A percentile compares a stretch with the other conserved stretches of the same genome.
Conservation (phyloP, 1,140 invertebrate genomes). For the Drosophila azteca region DNA sequence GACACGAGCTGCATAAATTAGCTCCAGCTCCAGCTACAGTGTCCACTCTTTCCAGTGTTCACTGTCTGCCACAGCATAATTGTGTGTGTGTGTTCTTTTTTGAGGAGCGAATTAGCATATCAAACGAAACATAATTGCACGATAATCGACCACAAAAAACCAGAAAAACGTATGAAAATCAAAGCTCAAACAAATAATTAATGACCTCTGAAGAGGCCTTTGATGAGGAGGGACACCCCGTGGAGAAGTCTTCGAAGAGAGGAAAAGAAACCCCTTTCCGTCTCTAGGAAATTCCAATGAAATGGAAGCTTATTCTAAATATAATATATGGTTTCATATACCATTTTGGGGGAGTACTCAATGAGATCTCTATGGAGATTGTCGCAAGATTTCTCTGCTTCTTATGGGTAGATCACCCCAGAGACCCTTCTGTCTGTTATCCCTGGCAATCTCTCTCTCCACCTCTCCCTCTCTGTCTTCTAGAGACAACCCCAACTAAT, state of each 20-base stretch:
- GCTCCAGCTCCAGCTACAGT: not conserved
- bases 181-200: constrained; percentile 34
- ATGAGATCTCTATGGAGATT: too few species aligned
- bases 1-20: constrained; percentile 78
- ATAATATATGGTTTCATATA: too few species aligned
- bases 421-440: too few species aligned
- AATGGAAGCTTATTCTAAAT: too few species aligned
- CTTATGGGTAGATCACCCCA: too few species aligned
- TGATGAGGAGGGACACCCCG: not conserved
- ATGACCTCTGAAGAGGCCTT: constrained; percentile 6
- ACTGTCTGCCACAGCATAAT: constrained; percentile 27
- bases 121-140: constrained; percentile 80
- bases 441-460: too few species aligned
- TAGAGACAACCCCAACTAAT: not conserved
- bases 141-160: constrained; percentile 62
- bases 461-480: too few species aligned
- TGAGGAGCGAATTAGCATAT: constrained; percentile 72
- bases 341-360: too few species aligned
- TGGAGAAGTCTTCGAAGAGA: constrained; percentile 6
- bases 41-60: too few species aligned
- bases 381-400: too few species aligned
- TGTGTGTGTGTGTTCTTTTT: constrained; percentile 69
- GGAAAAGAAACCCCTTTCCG: too few species aligned
- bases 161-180: constrained; percentile 50
- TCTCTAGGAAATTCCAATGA: too few species aligned